Base-by-base conservation (phyloP, 2,113 vertebrate genomes). In the Syngnathus floridae region DNA sequence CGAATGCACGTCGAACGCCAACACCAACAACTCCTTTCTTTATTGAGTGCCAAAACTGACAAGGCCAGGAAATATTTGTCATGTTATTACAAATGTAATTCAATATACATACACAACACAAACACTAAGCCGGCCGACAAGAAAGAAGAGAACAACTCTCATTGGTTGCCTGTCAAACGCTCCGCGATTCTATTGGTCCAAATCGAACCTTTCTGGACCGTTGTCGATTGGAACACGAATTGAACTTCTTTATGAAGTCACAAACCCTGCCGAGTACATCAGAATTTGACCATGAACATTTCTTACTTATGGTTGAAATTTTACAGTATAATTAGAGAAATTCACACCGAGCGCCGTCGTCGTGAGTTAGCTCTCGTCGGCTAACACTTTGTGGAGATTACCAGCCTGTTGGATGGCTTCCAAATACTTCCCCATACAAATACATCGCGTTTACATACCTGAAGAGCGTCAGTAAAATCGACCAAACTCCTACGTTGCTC, bases 91-190 rank as follows among this genome's bases (percentile, higher is more conserved):
- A 41, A 9, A 13, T 41, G 40, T 41, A 41, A 41, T 41, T 12
- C 40, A 3, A 41, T 48, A 48, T 6, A 19, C 17, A 48, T 48
- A 17, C 2, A 17, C 5, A 48, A 41, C 8, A 11, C 40, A 48
- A 6, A 57, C 41, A 81, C 81, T 87, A 85, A 86, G 26, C 26
- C 26, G 82, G 55, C 87, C 87, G 88, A 82, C 86, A 70, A 70
- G 65, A 58, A 54, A 41, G 26, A 31, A 31, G 26, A 31, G 26
- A 31, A 3, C 26, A 31, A 31, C 26, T 31, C 26, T 31, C 1
- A 4, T 5, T 0, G 2, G 35, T 11, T 12, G 66, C 85, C 90
- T 74, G 62, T 91, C 79, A 77, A 56, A 6, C 3, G 0, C 22
- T n/a, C 0, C 17, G 45, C 11, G 14, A 56, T 26, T 22, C 41